A percentile compares a stretch with the other conserved stretches of the same genome.
Evolutionary conservation across 2,888 invertebrate genomes (phyloP).

Genomic region (Baccha elongata): DNA sequence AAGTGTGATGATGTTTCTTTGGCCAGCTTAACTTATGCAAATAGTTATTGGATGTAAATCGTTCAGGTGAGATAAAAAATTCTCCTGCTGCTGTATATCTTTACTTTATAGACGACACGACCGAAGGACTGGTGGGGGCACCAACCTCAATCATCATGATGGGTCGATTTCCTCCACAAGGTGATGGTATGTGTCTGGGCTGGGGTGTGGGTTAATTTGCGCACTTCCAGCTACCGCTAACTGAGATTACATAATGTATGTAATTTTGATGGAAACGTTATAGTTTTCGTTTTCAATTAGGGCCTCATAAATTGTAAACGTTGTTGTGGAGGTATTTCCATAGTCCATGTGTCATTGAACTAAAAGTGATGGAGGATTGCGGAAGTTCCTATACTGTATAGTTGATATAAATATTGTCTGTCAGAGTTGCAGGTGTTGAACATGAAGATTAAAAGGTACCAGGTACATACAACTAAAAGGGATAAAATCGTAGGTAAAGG

Average conservation of each 20-base stretch:
- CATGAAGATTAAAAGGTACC: slow-evolving; percentile 21
- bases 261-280: slow-evolving; percentile 71
- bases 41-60: slow-evolving; percentile 72
- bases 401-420: slow-evolving; percentile 13
- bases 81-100: not conserved
- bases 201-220: slow-evolving; percentile 70
- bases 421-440: slow-evolving; percentile 60
- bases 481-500: not conserved
- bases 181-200: slow-evolving; percentile 51
- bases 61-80: slow-evolving; percentile 66
- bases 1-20: slow-evolving; percentile 42
- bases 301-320: slow-evolving; percentile 57
- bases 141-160: slow-evolving; percentile 58
- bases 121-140: slow-evolving; percentile 30
- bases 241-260: slow-evolving; percentile 67
- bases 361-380: slow-evolving; percentile 61
- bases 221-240: slow-evolving; percentile 67
- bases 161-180: slow-evolving; percentile 51
- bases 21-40: slow-evolving; percentile 66
- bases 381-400: slow-evolving; percentile 49
- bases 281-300: slow-evolving; percentile 73
- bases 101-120: not conserved
- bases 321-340: slow-evolving; percentile 5
- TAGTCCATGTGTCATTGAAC: slow-evolving; percentile 64
- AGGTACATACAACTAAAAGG: too few species aligned